Evolutionary conservation across 35 echinoderm and acorn worm species (phyloP), one percentile per base, ranked within the genome.

Genomic region (Apostichopus parvimensis): DNA sequence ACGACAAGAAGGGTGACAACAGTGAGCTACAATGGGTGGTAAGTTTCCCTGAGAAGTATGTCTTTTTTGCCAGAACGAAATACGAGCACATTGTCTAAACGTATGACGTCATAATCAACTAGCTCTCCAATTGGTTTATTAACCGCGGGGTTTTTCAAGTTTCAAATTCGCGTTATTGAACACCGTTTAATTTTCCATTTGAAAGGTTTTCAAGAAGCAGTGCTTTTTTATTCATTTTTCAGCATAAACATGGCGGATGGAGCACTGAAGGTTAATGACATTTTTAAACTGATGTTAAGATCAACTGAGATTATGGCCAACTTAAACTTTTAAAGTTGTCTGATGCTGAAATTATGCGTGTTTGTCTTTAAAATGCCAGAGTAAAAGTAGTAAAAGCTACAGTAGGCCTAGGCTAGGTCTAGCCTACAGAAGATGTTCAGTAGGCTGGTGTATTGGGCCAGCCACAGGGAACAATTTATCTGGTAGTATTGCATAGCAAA

Each of bases 11-110:
- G 8, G 78, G 34, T 7, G 78, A 26, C 53, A 53, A 6, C 34
- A 53, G 22, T 45, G 78, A 26, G 22, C 34, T 80, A 25, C 78
- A 80, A 80, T 80, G 78, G 78, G 78, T 80, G 78, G 78, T 80
- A 80, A 80, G 78, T 25, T 14, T 12, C 20, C 77, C 4, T 79
- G 28, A 79, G 18, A 68, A 45, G 34, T 45, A 45, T 45, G 34
- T 45, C 34, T 45, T 45, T 45, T 45, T 45, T 45, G 34, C 1
- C 34, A 45, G 34, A 45, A 45, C 18, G 1, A 18, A 9, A 68
- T 68, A 11, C 64, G 64, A 68, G 64, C 64, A 5, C 64, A 14
- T 68, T 11, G 11, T 11, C 64, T 10, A 18, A 68, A 18, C 8
- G 64, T 68, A 68, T 68, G 64, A 68, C 64, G 64, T 68, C 64